Conservation (phyloP, 1,140 invertebrate species). For the Chionoecetes opilio region DNA sequence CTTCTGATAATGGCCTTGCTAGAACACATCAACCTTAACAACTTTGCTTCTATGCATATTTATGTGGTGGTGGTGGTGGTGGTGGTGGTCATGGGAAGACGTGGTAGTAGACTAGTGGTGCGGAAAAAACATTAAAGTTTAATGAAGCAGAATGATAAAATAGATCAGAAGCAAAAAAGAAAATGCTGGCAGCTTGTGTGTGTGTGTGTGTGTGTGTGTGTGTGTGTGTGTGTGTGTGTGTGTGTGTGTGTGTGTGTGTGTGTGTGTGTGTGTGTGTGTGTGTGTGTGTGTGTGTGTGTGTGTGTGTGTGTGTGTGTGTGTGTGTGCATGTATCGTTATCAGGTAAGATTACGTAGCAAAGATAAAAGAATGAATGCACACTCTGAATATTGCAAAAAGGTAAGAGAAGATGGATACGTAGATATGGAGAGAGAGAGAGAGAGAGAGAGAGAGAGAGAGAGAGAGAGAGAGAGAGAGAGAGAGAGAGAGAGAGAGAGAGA, state of each 20-base stretch:
- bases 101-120: too few species aligned
- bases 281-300: slow-evolving; percentile 40
- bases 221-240: slow-evolving; percentile 37
- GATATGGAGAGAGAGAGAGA: slow-evolving; percentile 25
- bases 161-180: too few species aligned
- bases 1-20: too few species aligned
- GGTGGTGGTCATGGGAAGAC: too few species aligned
- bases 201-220: slow-evolving; percentile 31
- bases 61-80: too few species aligned
- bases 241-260: background rate
- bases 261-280: slow-evolving; percentile 25
- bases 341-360: background rate
- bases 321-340: background rate
- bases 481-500: background rate
- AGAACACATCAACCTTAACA: too few species aligned
- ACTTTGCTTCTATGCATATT: too few species aligned
- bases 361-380: background rate
- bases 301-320: slow-evolving; percentile 43
- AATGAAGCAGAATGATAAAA: too few species aligned
- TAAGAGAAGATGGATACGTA: background rate
- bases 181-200: background rate
- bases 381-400: background rate
- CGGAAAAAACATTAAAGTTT: too few species aligned
- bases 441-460: slow-evolving; percentile 54
- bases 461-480: background rate